phyloP scores from a whole-genome alignment of 2,888 invertebrate species.

The Tridacna gigas region DNA sequence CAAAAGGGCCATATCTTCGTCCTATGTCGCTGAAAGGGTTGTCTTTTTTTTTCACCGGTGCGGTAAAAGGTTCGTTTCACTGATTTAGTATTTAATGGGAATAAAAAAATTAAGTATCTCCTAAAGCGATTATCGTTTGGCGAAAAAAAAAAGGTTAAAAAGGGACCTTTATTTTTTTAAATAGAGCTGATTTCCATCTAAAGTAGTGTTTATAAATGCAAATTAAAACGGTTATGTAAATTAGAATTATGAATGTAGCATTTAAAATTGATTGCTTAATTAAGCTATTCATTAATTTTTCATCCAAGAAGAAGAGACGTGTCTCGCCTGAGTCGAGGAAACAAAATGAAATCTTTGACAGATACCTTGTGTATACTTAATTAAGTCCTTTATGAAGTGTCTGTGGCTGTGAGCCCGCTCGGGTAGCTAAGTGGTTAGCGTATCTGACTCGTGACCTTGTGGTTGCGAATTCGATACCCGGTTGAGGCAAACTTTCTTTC shows the following conservation, averaged over 20 bases:
- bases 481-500: too few species aligned
- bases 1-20: too few species aligned
- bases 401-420: too few species aligned
- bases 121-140: not conserved
- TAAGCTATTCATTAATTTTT: slow-evolving; percentile 14
- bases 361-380: not conserved
- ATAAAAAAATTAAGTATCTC: not conserved
- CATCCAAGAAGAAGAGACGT: not conserved
- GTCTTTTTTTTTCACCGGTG: too few species aligned
- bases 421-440: too few species aligned
- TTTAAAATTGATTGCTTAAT: slow-evolving; percentile 30
- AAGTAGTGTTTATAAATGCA: slow-evolving; percentile 26
- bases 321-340: not conserved
- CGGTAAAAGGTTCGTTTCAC: not conserved
- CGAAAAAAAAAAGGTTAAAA: not conserved
- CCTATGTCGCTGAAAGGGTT: too few species aligned
- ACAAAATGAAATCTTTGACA: not conserved
- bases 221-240: slow-evolving; percentile 29
- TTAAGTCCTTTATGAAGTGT: not conserved
- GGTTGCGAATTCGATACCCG: too few species aligned
- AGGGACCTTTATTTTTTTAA: slow-evolving; percentile 3
- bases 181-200: slow-evolving; percentile 19
- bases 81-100: not conserved
- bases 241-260: slow-evolving; percentile 30
- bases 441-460: too few species aligned